Base-by-base conservation (phyloP, 2,797 vertebrate genomes). In the Lutjanus argentimaculatus region DNA sequence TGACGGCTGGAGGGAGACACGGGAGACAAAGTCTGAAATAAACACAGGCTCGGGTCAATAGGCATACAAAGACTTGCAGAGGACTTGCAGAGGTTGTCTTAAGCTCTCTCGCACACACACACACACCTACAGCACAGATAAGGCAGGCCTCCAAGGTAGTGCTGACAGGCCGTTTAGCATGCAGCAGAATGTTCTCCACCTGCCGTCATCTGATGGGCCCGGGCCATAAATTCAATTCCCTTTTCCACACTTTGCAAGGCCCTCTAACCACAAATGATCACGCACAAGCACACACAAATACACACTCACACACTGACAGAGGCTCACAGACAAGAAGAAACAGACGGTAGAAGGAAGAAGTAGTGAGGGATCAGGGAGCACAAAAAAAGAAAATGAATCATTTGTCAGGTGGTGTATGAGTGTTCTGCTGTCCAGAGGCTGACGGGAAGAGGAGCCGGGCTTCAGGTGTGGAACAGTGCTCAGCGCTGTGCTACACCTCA, bases 111-210 rank as follows among this genome's bases (percentile, higher is more conserved):
- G 48, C 40, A 40, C 52, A 66, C n/a, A 51, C 56, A 62, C 14
- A 30, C 19, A 49, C 59, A 19, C 48, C 25, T 63, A 55, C 70
- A 57, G 68, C 15, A 58, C n/a, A 67, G 63, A 76, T 67, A 67
- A 68, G 58, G 21, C 42, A 72, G 40, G 8, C 49, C 48, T 79
- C 77, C 21, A 48, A 75, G 66, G 55, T 58, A 51, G 46, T 58
- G 58, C 61, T 84, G 76, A 85, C 79, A 79, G 74, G 65, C 36
- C n/a, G 67, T 77, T 83, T 74, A 83, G 70, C 57, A 79, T 77
- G 61, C 69, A 82, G 76, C 68, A 49, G 62, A 84, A 72, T 72
- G 70, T 70, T 84, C 77, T 64, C 73, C 81, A 72, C 46, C 75
- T 87, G 85, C 53, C 11, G 17, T 78, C 57, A 74, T 68, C 70